Percentiles rank a stretch among this genome's conserved stretches.
These are phyloP conservation scores for Ormyrus labotus DNA, from an alignment of 2,888 invertebrate species.

Conservation along the genomic window DNA sequence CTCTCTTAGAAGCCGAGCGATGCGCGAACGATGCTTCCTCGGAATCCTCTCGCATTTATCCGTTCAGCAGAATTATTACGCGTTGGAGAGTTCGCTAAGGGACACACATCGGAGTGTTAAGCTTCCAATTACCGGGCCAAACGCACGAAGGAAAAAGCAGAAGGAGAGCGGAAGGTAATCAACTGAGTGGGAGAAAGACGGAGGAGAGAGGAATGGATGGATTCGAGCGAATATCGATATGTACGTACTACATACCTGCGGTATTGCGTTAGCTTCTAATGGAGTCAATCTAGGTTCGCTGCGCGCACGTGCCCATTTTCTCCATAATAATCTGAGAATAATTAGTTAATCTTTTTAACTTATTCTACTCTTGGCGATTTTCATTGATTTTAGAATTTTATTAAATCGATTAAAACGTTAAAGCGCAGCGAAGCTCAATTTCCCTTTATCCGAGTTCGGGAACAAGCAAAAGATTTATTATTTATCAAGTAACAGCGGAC, in stretches of 20 bases:
- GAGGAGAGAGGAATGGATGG: background rate
- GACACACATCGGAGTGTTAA: conserved; percentile 59
- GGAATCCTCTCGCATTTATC: conserved; percentile 43
- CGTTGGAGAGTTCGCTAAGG: conserved; percentile 39
- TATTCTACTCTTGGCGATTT: too few species aligned
- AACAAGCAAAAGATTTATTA: too few species aligned
- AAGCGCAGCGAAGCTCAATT: too few species aligned
- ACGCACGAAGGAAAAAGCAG: background rate
- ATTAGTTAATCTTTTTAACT: too few species aligned
- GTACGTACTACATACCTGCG: background rate
- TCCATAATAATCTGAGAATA: background rate
- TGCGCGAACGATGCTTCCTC: conserved; percentile 5
- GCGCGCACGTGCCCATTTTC: background rate
- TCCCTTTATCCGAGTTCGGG: too few species aligned
- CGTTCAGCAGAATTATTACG: conserved; percentile 47
- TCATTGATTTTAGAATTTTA: too few species aligned
- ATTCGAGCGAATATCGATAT: conserved; percentile 46
- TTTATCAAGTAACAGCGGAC: background rate
- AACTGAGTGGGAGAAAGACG: background rate
- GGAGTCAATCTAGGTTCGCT: background rate
- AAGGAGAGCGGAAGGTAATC: background rate
- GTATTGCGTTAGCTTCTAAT: conserved; percentile 35
- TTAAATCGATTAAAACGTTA: too few species aligned
- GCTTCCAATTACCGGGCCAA: conserved; percentile 64
- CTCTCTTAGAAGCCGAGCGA: background rate